Percentiles rank a stretch among this genome's conserved stretches.
These are phyloP conservation scores for Chymomyza procnemis DNA, from an alignment of 2,888 invertebrate species.

Conservation along the genomic window DNA sequence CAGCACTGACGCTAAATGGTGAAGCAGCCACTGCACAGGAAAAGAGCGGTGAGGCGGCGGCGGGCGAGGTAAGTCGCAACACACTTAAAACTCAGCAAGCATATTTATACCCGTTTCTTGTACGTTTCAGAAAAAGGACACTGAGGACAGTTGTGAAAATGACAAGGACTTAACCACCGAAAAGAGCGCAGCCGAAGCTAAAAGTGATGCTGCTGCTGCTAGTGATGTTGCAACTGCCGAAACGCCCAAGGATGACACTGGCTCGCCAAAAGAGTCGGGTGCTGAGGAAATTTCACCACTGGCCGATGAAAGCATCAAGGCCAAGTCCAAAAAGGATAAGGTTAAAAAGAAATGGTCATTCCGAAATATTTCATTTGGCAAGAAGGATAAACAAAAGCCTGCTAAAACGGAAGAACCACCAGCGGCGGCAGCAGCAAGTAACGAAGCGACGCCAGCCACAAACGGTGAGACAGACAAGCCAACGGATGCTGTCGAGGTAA, in stretches of 20 bases:
- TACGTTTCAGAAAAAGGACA: constrained; percentile 80
- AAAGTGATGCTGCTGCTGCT: constrained; percentile 44
- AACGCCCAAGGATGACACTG: constrained; percentile 62
- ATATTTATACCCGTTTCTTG: neutral
- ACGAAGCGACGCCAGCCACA: constrained; percentile 50
- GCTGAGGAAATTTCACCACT: constrained; percentile 73
- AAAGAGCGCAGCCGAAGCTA: constrained; percentile 79
- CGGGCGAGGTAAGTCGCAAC: constrained; percentile 45
- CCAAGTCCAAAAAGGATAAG: constrained; percentile 84
- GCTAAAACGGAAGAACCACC: constrained; percentile 82
- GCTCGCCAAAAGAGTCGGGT: constrained; percentile 19
- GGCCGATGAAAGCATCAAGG: constrained; percentile 79
- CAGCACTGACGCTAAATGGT: constrained; percentile 81
- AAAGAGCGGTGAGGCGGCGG: constrained; percentile 80
- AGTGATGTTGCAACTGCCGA: neutral
- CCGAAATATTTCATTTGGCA: constrained; percentile 91
- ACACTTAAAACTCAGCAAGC: neutral
- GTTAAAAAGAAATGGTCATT: constrained; percentile 94
- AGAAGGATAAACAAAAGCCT: constrained; percentile 92
- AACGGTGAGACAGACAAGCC: constrained; percentile 82
- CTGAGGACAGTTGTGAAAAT: constrained; percentile 81
- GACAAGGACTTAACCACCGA: constrained; percentile 85
- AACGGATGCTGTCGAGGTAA: constrained; percentile 84
- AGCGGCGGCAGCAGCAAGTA: constrained; percentile 51
- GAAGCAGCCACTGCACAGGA: constrained; percentile 83